Base-by-base conservation (phyloP, 2,113 vertebrate genomes). In the Larimichthys polyactis region DNA sequence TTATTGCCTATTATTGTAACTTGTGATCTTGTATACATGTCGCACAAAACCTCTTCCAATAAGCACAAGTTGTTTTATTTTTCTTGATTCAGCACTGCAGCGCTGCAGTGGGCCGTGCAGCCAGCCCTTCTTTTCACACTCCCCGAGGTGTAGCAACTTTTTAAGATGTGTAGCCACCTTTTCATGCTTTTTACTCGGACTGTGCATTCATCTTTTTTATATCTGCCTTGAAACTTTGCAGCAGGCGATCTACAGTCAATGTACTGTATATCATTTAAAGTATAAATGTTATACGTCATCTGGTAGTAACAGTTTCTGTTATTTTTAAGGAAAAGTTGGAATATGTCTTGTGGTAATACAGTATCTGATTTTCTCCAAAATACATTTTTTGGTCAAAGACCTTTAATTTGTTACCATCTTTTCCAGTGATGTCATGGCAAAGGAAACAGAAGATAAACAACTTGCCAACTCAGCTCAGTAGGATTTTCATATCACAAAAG, bases 381-480 rank as follows among this genome's bases (percentile, higher is more conserved):
- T 0, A 49, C 49, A 3, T 20, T 55, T 66, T 66, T 75, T 10
- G 11, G 6, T 48, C 32, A 24, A 75, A 40, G 51, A 1, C 44
- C 36, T 40, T 58, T 27, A 1, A 16, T 71, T 64, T 75, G 49
- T 75, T 51, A 32, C 16, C 4, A 1, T 75, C 40, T 74, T 36
- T 48, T 77, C 62, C n/a, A 48, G 22, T 77, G 73, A 86, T 75
- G 71, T 83, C 78, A 83, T 27, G 44, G 14, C 63, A 82, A 64
- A 62, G 44, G 19, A 85, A 83, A 66, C 17, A 8, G 11, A 79
- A 57, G 75, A 81, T 72, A 87, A 89, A 87, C 73, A 84, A 85
- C 54, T 72, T 89, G 72, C 71, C 71, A 87, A 24, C 51, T 36
- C n/a, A 46, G 63, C 63, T 83, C 44, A 11, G 74, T 27, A 57